These are phyloP conservation scores for Andrena trimmerana DNA, from an alignment of 2,888 invertebrate genomes.

Conservation along the genomic window DNA sequence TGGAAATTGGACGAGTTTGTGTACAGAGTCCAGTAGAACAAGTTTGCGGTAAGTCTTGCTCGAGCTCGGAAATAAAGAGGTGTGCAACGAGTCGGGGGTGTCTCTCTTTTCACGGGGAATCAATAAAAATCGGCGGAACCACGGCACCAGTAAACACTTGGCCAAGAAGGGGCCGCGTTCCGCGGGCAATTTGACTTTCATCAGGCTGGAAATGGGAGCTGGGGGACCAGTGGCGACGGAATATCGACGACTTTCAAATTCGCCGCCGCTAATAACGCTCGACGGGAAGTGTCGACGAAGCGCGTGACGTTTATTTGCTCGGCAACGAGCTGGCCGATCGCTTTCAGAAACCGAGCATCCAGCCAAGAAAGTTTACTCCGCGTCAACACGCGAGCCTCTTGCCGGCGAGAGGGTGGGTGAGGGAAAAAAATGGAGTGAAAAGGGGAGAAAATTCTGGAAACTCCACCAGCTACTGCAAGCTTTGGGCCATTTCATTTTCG, in stretches of 20 bases:
- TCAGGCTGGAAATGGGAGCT: constrained; percentile 50
- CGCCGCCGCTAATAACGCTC: constrained; percentile 65
- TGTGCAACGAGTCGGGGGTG: background rate
- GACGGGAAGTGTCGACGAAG: constrained; percentile 33
- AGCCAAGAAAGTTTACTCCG: constrained; percentile 64
- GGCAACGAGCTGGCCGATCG: constrained; percentile 48
- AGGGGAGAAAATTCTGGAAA: constrained; percentile 32
- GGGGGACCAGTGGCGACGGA: constrained; percentile 29
- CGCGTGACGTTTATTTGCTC: constrained; percentile 60
- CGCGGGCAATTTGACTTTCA: constrained; percentile 69
- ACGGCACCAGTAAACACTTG: constrained; percentile 34
- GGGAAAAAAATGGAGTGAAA: background rate
- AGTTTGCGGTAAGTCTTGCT: background rate
- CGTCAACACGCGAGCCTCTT: constrained; percentile 53
- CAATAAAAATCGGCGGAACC: constrained; percentile 12
- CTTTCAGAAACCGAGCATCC: constrained; percentile 61
- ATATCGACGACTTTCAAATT: constrained; percentile 72
- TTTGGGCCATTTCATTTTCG: background rate
- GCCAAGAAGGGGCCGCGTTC: constrained; percentile 26
- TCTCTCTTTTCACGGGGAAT: background rate
- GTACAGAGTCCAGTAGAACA: background rate
- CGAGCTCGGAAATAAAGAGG: background rate
- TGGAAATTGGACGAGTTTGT: too few species aligned
- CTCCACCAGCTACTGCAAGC: constrained; percentile 28
- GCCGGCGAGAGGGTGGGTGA: background rate